Percentiles rank a stretch among this genome's conserved stretches.
These are phyloP conservation scores for Mizuhopecten yessoensis DNA, from an alignment of 1,140 invertebrate genomes.

Conservation along the genomic window DNA sequence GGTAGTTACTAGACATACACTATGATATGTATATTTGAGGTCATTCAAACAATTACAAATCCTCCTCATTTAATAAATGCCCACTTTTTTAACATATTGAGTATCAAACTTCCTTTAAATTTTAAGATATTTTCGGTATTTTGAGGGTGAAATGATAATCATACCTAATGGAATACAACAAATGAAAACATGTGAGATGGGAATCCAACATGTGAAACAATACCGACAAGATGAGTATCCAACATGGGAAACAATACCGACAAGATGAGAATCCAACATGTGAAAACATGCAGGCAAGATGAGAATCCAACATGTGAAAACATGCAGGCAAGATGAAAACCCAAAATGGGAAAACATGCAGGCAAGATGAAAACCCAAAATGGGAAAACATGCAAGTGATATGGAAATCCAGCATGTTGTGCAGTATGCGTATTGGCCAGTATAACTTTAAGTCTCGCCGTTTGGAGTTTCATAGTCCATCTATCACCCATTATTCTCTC, in stretches of 20 bases:
- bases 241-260: background rate
- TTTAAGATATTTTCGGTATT: too few species aligned
- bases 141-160: too few species aligned
- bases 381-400: background rate
- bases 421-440: background rate
- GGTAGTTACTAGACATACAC: too few species aligned
- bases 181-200: background rate
- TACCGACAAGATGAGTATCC: background rate
- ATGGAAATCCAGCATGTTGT: background rate
- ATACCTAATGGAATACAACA: too few species aligned
- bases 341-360: background rate
- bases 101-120: too few species aligned
- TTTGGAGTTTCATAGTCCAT: too few species aligned
- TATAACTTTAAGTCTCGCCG: too few species aligned
- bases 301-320: background rate
- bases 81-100: too few species aligned
- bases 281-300: background rate
- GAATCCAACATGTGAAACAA: background rate
- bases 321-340: background rate
- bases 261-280: background rate
- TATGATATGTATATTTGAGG: too few species aligned
- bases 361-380: background rate
- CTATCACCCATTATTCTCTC: too few species aligned
- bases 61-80: too few species aligned
- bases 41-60: too few species aligned